phyloP scores from a whole-genome alignment of 2,113 vertebrate species.

The Nymphicus hollandicus region DNA sequence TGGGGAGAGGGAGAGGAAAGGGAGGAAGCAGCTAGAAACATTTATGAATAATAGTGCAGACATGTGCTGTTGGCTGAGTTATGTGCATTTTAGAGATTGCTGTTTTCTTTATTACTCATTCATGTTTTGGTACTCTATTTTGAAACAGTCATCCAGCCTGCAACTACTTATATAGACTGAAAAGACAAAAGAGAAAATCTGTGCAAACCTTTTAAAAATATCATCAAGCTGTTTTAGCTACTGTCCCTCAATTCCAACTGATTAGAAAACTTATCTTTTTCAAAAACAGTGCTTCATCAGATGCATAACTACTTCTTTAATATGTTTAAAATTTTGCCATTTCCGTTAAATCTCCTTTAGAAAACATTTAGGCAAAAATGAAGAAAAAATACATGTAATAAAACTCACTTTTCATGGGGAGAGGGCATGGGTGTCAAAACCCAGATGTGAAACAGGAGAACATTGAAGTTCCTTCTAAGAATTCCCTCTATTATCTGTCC shows the following conservation, averaged over 20 bases:
- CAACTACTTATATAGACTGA: rapidly evolving
- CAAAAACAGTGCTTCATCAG: not conserved
- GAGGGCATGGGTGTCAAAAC: not conserved
- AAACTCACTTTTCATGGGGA: not conserved
- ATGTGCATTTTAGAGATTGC: not conserved
- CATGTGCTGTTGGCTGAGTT: not conserved
- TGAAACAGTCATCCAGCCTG: not conserved
- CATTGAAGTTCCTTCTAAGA: not conserved
- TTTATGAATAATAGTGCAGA: not conserved
- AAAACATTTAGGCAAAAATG: not conserved
- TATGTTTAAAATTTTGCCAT: not conserved
- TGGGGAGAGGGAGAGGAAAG: not conserved
- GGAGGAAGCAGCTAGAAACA: not conserved
- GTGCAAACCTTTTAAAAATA: not conserved
- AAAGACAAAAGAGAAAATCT: not conserved
- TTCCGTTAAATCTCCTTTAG: not conserved
- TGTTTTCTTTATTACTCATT: not conserved
- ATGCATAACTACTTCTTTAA: not conserved
- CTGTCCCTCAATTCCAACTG: not conserved
- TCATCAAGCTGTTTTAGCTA: not conserved
- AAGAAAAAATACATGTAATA: not conserved
- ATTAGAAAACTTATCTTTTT: not conserved
- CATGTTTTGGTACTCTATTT: not conserved
- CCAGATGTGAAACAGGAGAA: not conserved
- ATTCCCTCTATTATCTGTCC: not conserved